Base-by-base conservation (phyloP, 2,888 invertebrate species). In the Cistogaster globosa region DNA sequence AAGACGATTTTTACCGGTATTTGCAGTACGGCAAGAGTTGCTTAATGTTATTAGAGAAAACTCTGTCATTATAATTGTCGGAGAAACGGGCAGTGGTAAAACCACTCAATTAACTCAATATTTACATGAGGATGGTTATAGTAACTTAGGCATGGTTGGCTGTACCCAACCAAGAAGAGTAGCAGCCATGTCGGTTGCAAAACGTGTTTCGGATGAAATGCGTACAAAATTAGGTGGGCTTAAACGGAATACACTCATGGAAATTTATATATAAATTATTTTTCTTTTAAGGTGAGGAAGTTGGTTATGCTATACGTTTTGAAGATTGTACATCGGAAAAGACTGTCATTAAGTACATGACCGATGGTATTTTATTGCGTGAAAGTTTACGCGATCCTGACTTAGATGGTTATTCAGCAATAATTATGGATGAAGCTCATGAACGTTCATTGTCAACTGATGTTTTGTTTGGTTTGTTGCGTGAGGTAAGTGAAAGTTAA, bases 381-480 rank as follows among this genome's bases (percentile, higher is more conserved):
- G 99, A 99, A 92, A 99, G 99, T 71, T 94, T 99, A 20, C 94
- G 99, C 0, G 99, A 99, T 91, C 96, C 98, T 0, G 99, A 99
- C 93, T 93, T 99, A 87, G 99, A 99, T 92, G 95, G 98, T 91
- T 99, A 99, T 93, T 97, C 98, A 90, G 99, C 98, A 0, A 94
- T 99, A 88, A 99, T 99, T 88, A 99, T 99, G 99, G 99, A 99
- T 93, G 99, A 99, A 93, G 99, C 99, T 83, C 99, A 99, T 93
- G 99, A 99, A 93, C 94, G 99, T 1, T 99, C 99, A 0, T 94
- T 99, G 7, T 99, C 98, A 84, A 99, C 99, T 0, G 99, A 99
- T 92, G 99, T 99, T 72, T 94, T 99, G 55, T 99, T 99, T 92
- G 99, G 99, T 11, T 93, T 99, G 87, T 94, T 99, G 14, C 93